Evolutionary conservation across 2,888 invertebrate species (phyloP).

Genomic region (Lasioglossum pauxillum): DNA sequence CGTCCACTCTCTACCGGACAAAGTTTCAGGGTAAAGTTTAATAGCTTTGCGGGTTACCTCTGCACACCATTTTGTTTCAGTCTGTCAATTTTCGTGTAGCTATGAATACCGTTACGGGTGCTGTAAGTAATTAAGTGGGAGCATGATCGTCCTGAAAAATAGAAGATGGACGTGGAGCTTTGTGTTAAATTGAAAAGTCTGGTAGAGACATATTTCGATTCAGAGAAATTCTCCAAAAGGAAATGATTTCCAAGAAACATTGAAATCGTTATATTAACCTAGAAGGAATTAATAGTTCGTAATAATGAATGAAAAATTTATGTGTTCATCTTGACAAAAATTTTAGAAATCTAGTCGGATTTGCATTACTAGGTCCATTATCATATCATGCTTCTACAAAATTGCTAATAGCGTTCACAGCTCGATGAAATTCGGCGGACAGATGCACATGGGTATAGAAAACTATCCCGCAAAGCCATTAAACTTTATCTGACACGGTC

Average conservation of each 20-base stretch:
- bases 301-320: background rate
- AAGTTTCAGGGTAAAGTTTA: background rate
- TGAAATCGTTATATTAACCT: background rate
- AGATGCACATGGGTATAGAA: background rate
- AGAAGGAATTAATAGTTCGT: background rate
- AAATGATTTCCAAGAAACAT: background rate
- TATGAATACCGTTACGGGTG: background rate
- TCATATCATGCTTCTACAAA: background rate
- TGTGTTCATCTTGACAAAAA: background rate
- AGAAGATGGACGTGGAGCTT: background rate
- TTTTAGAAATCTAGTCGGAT: background rate
- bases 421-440: background rate
- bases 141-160: background rate
- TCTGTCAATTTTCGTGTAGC: background rate
- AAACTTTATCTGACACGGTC: slow-evolving; percentile 4
- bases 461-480: background rate
- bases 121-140: background rate
- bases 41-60: background rate
- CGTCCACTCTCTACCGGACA: background rate
- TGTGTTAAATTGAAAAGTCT: background rate
- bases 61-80: no score
- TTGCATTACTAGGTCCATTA: background rate
- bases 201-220: no score
- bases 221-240: no score
- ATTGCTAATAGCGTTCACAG: background rate